These are phyloP conservation scores for Edolisoma coerulescens DNA, from an alignment of 2,113 vertebrate species.

Conservation along the genomic window DNA sequence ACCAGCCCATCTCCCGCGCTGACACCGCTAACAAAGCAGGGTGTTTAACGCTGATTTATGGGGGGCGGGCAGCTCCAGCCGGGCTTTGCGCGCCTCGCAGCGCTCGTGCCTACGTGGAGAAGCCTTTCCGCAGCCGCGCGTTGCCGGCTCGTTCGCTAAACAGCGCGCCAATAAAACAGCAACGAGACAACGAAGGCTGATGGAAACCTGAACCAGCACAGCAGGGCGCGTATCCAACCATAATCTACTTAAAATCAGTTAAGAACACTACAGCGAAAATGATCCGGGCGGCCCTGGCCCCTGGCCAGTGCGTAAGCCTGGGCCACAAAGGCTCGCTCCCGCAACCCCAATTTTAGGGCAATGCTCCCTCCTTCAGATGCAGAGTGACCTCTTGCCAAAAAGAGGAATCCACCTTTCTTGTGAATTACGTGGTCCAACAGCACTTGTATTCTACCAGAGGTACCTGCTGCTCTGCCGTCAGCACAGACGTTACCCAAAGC, in stretches of 20 bases:
- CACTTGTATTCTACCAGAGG: fast-evolving
- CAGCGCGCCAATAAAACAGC: neutral
- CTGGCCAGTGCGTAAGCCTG: neutral
- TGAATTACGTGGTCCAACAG: fast-evolving
- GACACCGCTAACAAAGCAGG: conserved; percentile 66
- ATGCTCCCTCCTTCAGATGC: neutral
- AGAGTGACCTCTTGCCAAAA: fast-evolving
- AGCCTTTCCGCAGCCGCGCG: neutral
- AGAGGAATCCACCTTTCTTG: neutral
- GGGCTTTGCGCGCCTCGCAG: neutral
- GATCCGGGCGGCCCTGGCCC: neutral
- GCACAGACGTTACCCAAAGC: neutral
- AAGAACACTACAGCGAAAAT: conserved; percentile 22
- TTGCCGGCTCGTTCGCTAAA: neutral
- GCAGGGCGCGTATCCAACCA: neutral
- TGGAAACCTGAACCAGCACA: neutral
- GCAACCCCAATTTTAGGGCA: neutral
- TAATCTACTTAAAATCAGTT: conserved; percentile 50
- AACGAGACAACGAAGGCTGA: neutral
- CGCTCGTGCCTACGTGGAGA: neutral
- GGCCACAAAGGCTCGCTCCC: neutral
- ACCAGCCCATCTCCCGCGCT: conserved; percentile 73
- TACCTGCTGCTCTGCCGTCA: neutral
- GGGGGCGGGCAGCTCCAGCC: neutral
- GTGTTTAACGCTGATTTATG: conserved; percentile 9